Evolutionary conservation across 1,140 invertebrate genomes (phyloP).

Genomic region (Physella acuta): DNA sequence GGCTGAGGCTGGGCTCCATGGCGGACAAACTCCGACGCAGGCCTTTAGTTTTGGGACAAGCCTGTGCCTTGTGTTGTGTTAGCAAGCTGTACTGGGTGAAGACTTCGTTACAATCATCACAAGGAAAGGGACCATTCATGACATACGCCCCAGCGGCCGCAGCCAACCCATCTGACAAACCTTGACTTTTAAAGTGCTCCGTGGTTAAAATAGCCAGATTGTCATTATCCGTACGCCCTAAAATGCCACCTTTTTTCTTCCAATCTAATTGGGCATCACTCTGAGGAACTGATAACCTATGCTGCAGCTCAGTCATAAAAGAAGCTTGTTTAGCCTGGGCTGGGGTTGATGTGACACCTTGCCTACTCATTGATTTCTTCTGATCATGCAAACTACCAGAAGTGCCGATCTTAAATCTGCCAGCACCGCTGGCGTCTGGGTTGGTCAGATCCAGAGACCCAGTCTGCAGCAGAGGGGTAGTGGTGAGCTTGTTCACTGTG

Average conservation of each 20-base stretch:
- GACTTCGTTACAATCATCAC: conserved; percentile 17
- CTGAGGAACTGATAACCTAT: conserved; percentile 12
- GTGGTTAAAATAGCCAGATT: conserved; percentile 9
- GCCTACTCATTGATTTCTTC: conserved; percentile 19
- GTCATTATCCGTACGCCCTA: neutral
- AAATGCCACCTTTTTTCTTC: neutral
- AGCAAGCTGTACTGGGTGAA: neutral
- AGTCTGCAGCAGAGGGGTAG: conserved; percentile 10
- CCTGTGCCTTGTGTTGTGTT: conserved; percentile 2
- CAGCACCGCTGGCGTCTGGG: neutral
- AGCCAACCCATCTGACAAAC: conserved; percentile 15
- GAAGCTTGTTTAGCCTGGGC: conserved; percentile 5
- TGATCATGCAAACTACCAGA: conserved; percentile 21
- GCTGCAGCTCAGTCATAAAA: conserved; percentile 17
- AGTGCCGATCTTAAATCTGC: conserved; percentile 1
- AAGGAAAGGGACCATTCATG: neutral
- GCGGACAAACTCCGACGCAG: conserved; percentile 22
- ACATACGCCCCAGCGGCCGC: conserved; percentile 17
- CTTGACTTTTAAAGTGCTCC: conserved; percentile 21
- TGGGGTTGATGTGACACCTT: neutral
- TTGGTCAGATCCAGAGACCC: conserved; percentile 6
- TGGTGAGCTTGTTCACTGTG: neutral
- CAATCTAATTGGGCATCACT: neutral
- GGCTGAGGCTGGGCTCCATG: neutral
- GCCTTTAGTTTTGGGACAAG: conserved; percentile 6